phyloP scores from a whole-genome alignment of 1,140 invertebrate species.

The Pseudomyrmex cubaensis region DNA sequence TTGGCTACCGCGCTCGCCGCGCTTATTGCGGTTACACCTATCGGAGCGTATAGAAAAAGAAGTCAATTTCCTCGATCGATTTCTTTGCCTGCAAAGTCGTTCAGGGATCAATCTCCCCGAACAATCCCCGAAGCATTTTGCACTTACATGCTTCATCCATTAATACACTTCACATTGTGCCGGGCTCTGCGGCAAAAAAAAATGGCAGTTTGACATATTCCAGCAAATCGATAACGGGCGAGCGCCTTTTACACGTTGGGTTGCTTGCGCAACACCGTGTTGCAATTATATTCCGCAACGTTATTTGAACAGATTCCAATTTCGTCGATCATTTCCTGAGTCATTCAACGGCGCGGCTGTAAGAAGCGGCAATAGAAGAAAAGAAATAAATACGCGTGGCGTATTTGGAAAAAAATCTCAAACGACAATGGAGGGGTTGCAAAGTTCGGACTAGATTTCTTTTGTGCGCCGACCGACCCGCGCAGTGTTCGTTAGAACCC shows the following conservation, averaged over 20 bases:
- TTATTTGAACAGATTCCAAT: slow-evolving; percentile 35
- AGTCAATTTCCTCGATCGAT: slow-evolving; percentile 55
- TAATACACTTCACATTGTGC: slow-evolving; percentile 45
- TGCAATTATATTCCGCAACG: slow-evolving; percentile 45
- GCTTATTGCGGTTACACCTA: slow-evolving; percentile 41
- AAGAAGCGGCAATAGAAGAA: not conserved
- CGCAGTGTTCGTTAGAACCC: slow-evolving; percentile 1
- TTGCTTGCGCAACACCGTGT: slow-evolving; percentile 34
- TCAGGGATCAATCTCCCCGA: slow-evolving; percentile 51
- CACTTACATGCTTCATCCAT: slow-evolving; percentile 54
- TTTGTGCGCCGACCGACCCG: not conserved
- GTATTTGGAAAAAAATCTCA: not conserved
- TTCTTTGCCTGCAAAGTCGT: slow-evolving; percentile 18
- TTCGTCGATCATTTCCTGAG: slow-evolving; percentile 48
- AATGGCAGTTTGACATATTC: slow-evolving; percentile 44
- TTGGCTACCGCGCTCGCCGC: slow-evolving; percentile 36
- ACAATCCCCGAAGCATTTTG: slow-evolving; percentile 50
- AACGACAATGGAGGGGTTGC: not conserved
- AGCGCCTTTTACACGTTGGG: slow-evolving; percentile 23
- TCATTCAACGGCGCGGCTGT: slow-evolving; percentile 14
- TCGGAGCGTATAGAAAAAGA: slow-evolving; percentile 50
- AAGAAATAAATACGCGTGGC: too few species aligned
- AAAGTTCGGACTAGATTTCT: not conserved
- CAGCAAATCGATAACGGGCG: slow-evolving; percentile 43
- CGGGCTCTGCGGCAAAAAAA: not conserved